These are phyloP conservation scores for Turnix velox DNA, from an alignment of 2,113 vertebrate genomes.

Conservation along the genomic window DNA sequence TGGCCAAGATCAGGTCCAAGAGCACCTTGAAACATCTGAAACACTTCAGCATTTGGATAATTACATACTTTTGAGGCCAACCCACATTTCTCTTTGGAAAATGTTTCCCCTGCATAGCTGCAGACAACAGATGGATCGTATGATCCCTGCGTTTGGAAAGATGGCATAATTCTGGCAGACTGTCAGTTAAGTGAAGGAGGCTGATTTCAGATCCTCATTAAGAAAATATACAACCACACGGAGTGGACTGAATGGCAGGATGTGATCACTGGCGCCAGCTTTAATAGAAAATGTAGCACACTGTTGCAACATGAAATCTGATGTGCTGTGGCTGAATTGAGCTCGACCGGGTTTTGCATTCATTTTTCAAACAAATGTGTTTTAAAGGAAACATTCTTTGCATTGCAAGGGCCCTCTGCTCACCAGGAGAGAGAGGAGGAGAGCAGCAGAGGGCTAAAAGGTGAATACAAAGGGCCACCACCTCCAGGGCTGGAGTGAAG, in stretches of 20 bases:
- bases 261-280: conserved; percentile 36
- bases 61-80: conserved; percentile 36
- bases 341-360: not conserved
- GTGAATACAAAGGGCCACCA: not conserved
- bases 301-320: conserved; percentile 37
- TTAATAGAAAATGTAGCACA: conserved; percentile 18
- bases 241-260: conserved; percentile 38
- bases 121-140: conserved; percentile 65
- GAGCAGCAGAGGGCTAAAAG: not conserved
- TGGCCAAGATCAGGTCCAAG: conserved; percentile 38
- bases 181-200: conserved; percentile 33
- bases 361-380: conserved; percentile 2
- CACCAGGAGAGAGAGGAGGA: not conserved
- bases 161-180: conserved; percentile 64
- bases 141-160: conserved; percentile 54
- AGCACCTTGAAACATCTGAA: conserved; percentile 65
- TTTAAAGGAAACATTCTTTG: not conserved
- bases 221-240: conserved; percentile 27
- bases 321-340: conserved; percentile 8
- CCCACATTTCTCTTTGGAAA: conserved; percentile 55
- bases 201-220: conserved; percentile 62
- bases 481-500: fast-evolving
- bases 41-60: conserved; percentile 59
- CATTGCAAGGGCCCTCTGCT: not conserved
- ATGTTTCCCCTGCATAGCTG: not conserved